Percentiles rank a stretch among this genome's conserved stretches.
These are phyloP conservation scores for Gambelia wislizenii DNA, from an alignment of 2,797 vertebrate genomes.

Conservation along the genomic window DNA sequence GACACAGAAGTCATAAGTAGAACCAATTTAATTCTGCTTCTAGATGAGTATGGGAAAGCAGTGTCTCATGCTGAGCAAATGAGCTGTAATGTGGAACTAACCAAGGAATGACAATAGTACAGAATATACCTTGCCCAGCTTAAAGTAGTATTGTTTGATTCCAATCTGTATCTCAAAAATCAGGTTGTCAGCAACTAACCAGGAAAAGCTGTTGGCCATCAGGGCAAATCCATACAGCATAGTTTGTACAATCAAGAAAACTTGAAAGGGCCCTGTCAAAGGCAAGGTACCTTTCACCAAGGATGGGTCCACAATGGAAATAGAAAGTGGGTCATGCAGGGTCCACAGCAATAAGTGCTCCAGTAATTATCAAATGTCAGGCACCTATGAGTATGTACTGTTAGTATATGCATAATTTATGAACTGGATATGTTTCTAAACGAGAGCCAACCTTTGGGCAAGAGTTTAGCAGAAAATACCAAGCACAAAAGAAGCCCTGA, in stretches of 20 bases:
- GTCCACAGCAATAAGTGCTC: not conserved
- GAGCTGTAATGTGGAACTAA: not conserved
- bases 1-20: not conserved
- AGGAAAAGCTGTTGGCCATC: not conserved
- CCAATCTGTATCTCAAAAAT: constrained; percentile 3
- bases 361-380: not conserved
- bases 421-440: not conserved
- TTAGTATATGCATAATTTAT: not conserved
- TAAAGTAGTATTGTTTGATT: not conserved
- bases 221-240: not conserved
- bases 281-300: not conserved
- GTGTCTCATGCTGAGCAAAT: not conserved
- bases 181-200: not conserved
- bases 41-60: constrained; percentile 6
- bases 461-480: not conserved
- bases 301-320: not conserved
- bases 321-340: not conserved
- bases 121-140: not conserved
- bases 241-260: not conserved
- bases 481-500: not conserved
- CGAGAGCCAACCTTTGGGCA: not conserved
- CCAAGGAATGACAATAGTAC: not conserved
- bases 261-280: not conserved
- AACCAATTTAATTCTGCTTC: not conserved
- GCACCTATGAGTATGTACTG: not conserved